phyloP scores from a whole-genome alignment of 2,113 vertebrate genomes.

The Astatoreochromis straeleni region DNA sequence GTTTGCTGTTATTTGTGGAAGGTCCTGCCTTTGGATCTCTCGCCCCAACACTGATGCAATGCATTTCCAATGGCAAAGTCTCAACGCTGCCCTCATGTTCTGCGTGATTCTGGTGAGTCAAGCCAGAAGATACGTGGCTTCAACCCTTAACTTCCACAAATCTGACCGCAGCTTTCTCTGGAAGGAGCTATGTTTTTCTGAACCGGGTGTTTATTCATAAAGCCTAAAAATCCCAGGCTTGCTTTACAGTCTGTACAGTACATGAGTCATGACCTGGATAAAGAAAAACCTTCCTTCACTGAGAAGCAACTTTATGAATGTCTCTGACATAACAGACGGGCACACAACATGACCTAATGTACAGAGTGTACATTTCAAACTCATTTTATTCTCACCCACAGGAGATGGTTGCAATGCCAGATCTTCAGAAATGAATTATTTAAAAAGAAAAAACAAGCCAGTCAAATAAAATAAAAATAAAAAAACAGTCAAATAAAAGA shows the following conservation, averaged over 20 bases:
- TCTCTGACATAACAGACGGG: background rate
- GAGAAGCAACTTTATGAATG: background rate
- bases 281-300: background rate
- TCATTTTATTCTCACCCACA: background rate
- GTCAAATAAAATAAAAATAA: background rate
- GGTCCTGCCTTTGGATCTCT: background rate
- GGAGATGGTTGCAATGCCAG: background rate
- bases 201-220: background rate
- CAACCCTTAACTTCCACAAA: background rate
- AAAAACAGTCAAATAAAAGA: background rate
- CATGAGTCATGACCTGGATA: background rate
- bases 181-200: background rate
- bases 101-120: background rate
- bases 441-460: background rate
- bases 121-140: fast-evolving
- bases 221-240: background rate
- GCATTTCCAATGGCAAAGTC: fast-evolving
- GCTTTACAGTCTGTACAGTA: background rate
- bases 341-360: background rate
- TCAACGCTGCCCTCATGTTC: background rate
- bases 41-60: background rate
- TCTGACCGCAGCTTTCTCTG: fast-evolving
- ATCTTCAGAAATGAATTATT: background rate
- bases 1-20: background rate
- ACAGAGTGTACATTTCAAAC: background rate